These are phyloP conservation scores for Elgaria multicarinata DNA, from an alignment of 2,113 vertebrate genomes.

Conservation along the genomic window DNA sequence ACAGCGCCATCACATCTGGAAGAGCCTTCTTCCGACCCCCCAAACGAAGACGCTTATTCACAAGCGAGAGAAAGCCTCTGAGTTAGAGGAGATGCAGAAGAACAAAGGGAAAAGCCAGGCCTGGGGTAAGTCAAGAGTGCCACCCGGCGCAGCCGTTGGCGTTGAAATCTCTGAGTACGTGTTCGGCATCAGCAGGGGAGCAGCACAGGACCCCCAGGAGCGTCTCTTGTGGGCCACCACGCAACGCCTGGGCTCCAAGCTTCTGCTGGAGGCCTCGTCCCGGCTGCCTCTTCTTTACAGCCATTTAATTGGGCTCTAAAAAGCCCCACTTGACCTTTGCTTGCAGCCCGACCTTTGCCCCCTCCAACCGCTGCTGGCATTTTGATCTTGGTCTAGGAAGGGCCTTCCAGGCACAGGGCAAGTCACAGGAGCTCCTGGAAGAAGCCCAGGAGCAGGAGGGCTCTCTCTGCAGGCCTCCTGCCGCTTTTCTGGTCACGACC, in stretches of 20 bases:
- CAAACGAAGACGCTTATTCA: background rate
- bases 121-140: background rate
- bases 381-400: slow-evolving; percentile 40
- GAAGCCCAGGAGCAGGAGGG: background rate
- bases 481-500: background rate
- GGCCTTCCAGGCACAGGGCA: slow-evolving; percentile 9
- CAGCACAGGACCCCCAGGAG: too few relatives aligned
- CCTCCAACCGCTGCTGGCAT: slow-evolving; percentile 31
- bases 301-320: background rate
- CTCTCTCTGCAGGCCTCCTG: background rate
- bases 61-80: background rate
- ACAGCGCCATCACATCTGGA: background rate
- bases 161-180: background rate
- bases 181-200: background rate
- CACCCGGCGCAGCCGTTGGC: background rate
- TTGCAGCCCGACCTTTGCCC: background rate
- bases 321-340: slow-evolving; percentile 1
- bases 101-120: too few relatives aligned
- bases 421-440: background rate
- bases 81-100: background rate
- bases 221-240: background rate
- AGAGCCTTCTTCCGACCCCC: background rate
- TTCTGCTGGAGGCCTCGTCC: background rate
- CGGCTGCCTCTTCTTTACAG: background rate
- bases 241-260: fast-evolving